Base-by-base conservation (phyloP, 2,113 vertebrate species). In the Baryphthengus martii region DNA sequence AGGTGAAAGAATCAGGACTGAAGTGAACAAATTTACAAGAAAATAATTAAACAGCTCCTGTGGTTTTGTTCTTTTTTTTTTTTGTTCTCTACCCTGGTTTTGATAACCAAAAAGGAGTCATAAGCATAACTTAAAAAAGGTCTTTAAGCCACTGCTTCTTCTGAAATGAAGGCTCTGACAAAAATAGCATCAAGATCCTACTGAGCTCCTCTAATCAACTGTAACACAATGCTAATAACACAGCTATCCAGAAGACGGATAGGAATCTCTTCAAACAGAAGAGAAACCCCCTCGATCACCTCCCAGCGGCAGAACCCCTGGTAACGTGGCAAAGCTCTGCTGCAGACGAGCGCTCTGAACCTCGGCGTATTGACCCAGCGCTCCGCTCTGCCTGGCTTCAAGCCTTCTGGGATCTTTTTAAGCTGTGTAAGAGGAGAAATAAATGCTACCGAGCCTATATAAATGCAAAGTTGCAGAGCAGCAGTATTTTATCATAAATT, bases 331-430 rank as follows among this genome's bases (percentile, higher is more conserved):
- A 24, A 13, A 63, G 11, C 13, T 44, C 37, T 26, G 25, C 50
- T 2, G 6, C 44, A 47, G 39, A 62, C 16, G 35, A 42, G 47
- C 8, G 23, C 61, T 77, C 6, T 59, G 50, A 29, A 19, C 45
- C 47, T 35, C 1, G 0, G 13, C 0, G 14, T 10, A 20, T 1
- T 35, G 45, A 40, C 17, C 59, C 33, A 17, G 44, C 0, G 1
- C 73, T 33, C 63, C 37, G 31, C 73, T 50, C 50, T 31, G 50
- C 3, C 25, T 10, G 18, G 37, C 19, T 55, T 37, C 17, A 0
- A 31, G n/a, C 26, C 83, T 59, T 31, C 55, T 31, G 44, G 6
- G 13, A 39, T 26, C 18, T 20, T 61, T 82, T 45, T 10, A 35
- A 52, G 3, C 18, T 45, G 12, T 7, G 2, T 3, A 29, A 67